Base-by-base conservation (phyloP, 2,113 vertebrate species). In the Kryptolebias marmoratus region DNA sequence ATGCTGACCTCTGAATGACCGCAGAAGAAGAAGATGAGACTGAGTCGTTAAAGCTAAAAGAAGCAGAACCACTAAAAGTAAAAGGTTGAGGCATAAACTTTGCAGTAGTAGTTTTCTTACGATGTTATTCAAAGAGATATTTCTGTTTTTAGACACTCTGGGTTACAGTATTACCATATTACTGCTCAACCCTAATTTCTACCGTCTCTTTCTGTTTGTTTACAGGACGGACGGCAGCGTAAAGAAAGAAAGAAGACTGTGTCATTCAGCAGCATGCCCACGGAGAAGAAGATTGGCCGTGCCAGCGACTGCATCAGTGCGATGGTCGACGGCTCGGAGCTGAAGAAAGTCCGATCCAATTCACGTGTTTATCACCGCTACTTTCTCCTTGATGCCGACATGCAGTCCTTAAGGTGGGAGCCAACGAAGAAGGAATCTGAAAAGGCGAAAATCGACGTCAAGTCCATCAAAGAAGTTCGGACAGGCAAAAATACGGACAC, bases 181-280 rank as follows among this genome's bases (percentile, higher is more conserved):
- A 36, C 32, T 36, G 32, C 7, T 36, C 39, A 47, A n/a, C 42
- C 61, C 59, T 61, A 54, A 48, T 76, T 80, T 7, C 10, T 39
- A 11, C 27, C 10, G 1, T 68, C 5, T 70, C 39, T 30, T 52
- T 39, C 18, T 75, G 5, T 80, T 59, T 79, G 15, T 73, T 57
- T 77, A 32, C 82, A 99, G 97, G 97, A 98, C 93, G 96, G 95
- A 13, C 96, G 95, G 63, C 96, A 98, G 79, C 96, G 96, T 22
- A 94, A 96, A 68, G 97, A 99, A 63, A 92, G 97, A 78, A 99
- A 99, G 73, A 99, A 98, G 91, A 99, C 97, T 0, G 97, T 99
- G 1, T 98, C 97, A 0, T 98, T 99, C 80, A 99, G 97, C 92
- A 99, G 97, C 89, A 99, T 98, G 97, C 97, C 97, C 0, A 97